Conservation (phyloP, 1,140 invertebrate species). For the Papilio machaon region DNA sequence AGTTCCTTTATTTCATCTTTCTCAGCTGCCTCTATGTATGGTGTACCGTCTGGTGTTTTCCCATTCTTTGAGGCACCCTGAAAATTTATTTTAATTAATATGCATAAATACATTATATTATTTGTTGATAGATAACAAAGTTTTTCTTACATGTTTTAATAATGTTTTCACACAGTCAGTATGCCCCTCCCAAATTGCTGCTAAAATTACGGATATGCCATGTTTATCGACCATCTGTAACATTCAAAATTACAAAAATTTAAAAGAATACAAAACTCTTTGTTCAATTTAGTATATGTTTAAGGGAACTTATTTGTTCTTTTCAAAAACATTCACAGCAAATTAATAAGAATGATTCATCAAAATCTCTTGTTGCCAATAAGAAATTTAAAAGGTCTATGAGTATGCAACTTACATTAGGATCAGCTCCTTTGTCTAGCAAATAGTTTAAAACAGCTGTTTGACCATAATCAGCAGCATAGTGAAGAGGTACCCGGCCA, state of each 20-base stretch:
- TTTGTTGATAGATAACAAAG: conserved; percentile 35
- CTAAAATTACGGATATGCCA: conserved; percentile 95
- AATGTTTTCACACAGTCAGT: conserved; percentile 94
- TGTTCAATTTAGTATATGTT: not conserved
- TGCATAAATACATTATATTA: conserved; percentile 7
- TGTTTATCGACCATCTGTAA: conserved; percentile 93
- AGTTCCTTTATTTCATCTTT: conserved; percentile 94
- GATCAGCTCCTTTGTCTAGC: conserved; percentile 93
- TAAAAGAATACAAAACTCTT: not conserved
- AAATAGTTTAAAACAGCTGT: conserved; percentile 94
- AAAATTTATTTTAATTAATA: conserved; percentile 43
- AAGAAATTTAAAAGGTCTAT: not conserved
- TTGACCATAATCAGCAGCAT: conserved; percentile 98
- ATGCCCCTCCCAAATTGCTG: conserved; percentile 98
- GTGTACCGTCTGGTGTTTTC: conserved; percentile 92
- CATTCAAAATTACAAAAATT: not conserved
- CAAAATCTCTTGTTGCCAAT: conserved; percentile 5
- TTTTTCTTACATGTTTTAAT: conserved; percentile 88
- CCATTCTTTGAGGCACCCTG: conserved; percentile 93
- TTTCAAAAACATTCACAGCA: not conserved
- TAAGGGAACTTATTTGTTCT: not conserved
- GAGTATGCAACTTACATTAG: conserved; percentile 90
- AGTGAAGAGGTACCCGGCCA: conserved; percentile 92
- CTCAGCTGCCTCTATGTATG: conserved; percentile 94
- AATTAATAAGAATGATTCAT: conserved; percentile 13